These are phyloP conservation scores for Eupeodes latifasciatus DNA, from an alignment of 2,888 invertebrate genomes.

Conservation along the genomic window DNA sequence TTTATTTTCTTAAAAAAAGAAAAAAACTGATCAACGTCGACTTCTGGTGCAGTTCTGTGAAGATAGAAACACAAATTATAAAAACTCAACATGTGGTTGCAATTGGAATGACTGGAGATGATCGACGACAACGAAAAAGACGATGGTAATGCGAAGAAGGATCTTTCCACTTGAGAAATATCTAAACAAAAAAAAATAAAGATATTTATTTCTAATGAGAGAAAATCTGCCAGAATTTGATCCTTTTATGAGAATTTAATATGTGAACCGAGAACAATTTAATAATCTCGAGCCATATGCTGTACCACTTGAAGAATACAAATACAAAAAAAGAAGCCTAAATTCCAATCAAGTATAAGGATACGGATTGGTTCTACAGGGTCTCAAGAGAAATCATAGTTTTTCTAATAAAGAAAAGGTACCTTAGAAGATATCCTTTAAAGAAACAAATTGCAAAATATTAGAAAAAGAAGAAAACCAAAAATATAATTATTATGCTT, in stretches of 20 bases:
- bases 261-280: constrained; percentile 49
- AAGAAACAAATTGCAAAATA: constrained; percentile 35
- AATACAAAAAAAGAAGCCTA: neutral
- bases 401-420: constrained; percentile 3
- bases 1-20: neutral
- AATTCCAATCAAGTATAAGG: constrained; percentile 22
- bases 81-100: constrained; percentile 61
- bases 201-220: constrained; percentile 72
- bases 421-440: neutral
- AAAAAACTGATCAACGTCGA: neutral
- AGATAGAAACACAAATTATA: constrained; percentile 2
- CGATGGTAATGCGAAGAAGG: constrained; percentile 32
- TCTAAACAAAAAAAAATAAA: neutral
- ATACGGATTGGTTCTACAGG: constrained; percentile 12
- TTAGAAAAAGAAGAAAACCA: constrained; percentile 2
- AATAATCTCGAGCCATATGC: constrained; percentile 58
- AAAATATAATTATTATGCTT: constrained; percentile 58
- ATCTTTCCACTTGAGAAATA: constrained; percentile 67
- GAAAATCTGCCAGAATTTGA: constrained; percentile 60
- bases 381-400: constrained; percentile 36
- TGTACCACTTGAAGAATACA: constrained; percentile 60
- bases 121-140: too few species aligned
- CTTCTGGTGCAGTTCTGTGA: constrained; percentile 7
- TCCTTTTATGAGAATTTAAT: constrained; percentile 71
- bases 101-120: constrained; percentile 5